Evolutionary conservation across 35 echinoderm and acorn worm species (phyloP).

Genomic region (Holothuria glaberrima): DNA sequence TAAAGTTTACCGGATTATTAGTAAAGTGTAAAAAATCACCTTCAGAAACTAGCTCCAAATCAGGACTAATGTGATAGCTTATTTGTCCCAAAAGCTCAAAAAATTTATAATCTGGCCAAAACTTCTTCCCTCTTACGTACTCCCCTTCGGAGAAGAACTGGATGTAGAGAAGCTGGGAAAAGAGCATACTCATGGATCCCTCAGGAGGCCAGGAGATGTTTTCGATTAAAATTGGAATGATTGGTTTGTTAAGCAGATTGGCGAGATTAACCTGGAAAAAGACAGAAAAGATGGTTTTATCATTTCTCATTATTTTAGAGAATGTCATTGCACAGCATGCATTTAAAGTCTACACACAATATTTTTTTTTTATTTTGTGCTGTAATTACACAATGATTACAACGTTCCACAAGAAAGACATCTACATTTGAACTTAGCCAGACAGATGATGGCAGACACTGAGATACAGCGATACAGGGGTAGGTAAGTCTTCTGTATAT

Average conservation of each 20-base stretch:
- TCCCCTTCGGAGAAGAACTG: constrained; percentile 84
- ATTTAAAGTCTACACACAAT: no score
- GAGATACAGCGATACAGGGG: no score
- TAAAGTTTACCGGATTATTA: no score
- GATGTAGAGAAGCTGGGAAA: constrained; percentile 91
- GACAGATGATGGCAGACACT: no score
- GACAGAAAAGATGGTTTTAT: not conserved
- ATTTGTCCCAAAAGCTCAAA: constrained; percentile 75
- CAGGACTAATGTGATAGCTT: constrained; percentile 73
- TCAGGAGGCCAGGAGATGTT: constrained; percentile 86
- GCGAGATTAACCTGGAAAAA: constrained; percentile 84
- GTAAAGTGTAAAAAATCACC: constrained; percentile 31
- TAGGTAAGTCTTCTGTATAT: no score
- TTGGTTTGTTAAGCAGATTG: constrained; percentile 96
- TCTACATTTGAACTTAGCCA: no score
- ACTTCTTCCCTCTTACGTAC: constrained; percentile 90
- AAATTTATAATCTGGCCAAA: constrained; percentile 88
- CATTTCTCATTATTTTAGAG: no score
- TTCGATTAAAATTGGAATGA: constrained; percentile 94
- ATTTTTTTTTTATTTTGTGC: no score
- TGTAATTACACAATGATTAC: no score
- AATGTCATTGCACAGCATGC: no score
- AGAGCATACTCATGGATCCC: constrained; percentile 97
- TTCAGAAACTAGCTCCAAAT: constrained; percentile 69
- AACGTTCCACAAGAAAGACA: no score